Evolutionary conservation across 2,113 vertebrate species (phyloP).

Genomic region (Caranx melampygus): DNA sequence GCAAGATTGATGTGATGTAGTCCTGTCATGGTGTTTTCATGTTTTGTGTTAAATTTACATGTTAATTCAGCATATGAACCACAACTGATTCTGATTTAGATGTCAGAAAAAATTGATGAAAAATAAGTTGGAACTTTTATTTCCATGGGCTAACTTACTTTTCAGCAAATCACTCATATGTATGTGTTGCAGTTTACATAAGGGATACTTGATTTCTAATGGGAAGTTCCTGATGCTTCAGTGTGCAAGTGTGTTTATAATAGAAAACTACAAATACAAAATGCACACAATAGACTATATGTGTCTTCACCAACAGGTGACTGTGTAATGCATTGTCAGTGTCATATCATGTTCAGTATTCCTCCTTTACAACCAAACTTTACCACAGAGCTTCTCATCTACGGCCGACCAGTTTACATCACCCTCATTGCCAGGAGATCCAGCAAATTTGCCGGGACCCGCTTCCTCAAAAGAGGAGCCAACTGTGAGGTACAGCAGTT

Average conservation of each 20-base stretch:
- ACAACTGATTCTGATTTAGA: neutral
- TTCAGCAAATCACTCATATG: too few species aligned
- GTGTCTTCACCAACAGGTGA: neutral
- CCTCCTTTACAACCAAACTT: slow-evolving; percentile 82
- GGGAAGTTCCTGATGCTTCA: neutral
- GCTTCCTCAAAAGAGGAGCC: slow-evolving; percentile 97
- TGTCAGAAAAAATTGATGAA: too few species aligned
- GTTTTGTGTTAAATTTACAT: neutral
- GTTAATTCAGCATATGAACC: neutral
- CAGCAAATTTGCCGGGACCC: slow-evolving; percentile 96
- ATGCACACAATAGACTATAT: neutral
- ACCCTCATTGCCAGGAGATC: slow-evolving; percentile 97
- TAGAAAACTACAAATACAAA: neutral
- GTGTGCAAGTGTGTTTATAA: neutral
- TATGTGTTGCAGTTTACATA: too few species aligned
- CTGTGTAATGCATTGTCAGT: neutral
- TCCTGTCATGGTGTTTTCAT: neutral
- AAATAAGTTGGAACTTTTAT: too few species aligned
- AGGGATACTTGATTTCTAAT: neutral
- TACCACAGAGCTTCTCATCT: slow-evolving; percentile 92
- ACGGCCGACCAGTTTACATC: slow-evolving; percentile 94
- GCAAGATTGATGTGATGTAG: neutral
- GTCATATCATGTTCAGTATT: neutral
- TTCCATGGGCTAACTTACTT: too few species aligned
- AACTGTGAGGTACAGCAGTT: slow-evolving; percentile 91